A percentile compares a stretch with the other conserved stretches of the same genome.
These are phyloP conservation scores for Anoura caudifer DNA, from an alignment of 2,113 vertebrate species.

Conservation along the genomic window DNA sequence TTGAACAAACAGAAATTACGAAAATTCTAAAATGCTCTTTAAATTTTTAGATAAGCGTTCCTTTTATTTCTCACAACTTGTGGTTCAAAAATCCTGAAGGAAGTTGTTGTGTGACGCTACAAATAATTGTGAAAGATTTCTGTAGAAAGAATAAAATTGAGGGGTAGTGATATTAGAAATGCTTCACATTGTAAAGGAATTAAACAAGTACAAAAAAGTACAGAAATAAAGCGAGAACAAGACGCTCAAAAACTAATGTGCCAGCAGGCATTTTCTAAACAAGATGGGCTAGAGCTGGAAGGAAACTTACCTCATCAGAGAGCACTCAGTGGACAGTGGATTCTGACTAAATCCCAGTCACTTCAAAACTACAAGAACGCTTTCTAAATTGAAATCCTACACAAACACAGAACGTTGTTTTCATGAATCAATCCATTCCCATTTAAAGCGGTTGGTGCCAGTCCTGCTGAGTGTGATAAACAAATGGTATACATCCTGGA, in stretches of 20 bases:
- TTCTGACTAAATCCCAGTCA: background rate
- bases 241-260: background rate
- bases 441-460: background rate
- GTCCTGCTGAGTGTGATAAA: background rate
- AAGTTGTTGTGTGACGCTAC: background rate
- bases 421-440: background rate
- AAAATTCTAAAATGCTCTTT: background rate
- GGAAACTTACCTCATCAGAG: background rate
- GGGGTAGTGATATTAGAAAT: background rate
- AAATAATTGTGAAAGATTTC: conserved; percentile 23
- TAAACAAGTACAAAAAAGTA: background rate
- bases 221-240: background rate
- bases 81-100: background rate
- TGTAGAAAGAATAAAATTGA: background rate
- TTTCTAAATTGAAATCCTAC: background rate
- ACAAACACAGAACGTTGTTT: background rate
- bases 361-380: background rate
- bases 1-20: background rate
- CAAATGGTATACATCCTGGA: background rate
- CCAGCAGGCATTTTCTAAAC: background rate
- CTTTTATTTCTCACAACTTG: background rate
- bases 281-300: no score
- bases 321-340: background rate
- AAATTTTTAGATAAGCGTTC: background rate
- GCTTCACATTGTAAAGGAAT: background rate